Evolutionary conservation across 2,888 invertebrate species (phyloP), one percentile per base, ranked within the genome.

Genomic region (Nebria brevicollis): DNA sequence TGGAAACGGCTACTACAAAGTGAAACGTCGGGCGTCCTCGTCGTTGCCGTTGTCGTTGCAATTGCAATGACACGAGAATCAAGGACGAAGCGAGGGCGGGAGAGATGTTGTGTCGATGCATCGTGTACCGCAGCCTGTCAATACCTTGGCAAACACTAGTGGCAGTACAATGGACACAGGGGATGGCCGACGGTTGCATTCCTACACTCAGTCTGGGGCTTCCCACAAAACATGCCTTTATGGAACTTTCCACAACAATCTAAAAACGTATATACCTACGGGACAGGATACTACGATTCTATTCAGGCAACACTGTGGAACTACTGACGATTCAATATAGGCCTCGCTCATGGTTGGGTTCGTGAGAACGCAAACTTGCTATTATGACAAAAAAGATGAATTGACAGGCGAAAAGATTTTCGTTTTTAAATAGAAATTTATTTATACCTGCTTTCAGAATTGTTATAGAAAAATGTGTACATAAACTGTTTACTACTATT

Each of bases 111-210:
- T 76, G 76, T 76, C 65, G 65, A 65, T 65, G 66, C 15, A n/a
- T n/a, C 65, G 41, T 64, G 76, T 34, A 75, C 79, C 79, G 26
- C 79, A 79, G 79, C 79, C 79, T 79, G 79, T 79, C 79, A 79
- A 79, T 79, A 79, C 79, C 74, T 75, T 66, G 66, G 79, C 79
- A 79, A 68, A 79, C 79, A 79, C 74, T 78, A 78, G 78, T 79
- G 74, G 66, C 74, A 79, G 74, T 72, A 74, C 77, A 77, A 77
- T 68, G 68, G 25, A 8, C 25, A 15, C 42, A 34, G 73, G 25
- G 73, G 73, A 11, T 66, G 74, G 66, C 78, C 11, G 66, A 68
- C 79, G 73, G 43, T 79, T 74, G 68, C 79, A 79, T 79, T 75
- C 79, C 79, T 74, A 26, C 13, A 73, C 25, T 42, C 72, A 26